Evolutionary conservation across 2,113 vertebrate genomes (phyloP), one percentile per base, ranked within the genome.

Genomic region (Athene noctua): DNA sequence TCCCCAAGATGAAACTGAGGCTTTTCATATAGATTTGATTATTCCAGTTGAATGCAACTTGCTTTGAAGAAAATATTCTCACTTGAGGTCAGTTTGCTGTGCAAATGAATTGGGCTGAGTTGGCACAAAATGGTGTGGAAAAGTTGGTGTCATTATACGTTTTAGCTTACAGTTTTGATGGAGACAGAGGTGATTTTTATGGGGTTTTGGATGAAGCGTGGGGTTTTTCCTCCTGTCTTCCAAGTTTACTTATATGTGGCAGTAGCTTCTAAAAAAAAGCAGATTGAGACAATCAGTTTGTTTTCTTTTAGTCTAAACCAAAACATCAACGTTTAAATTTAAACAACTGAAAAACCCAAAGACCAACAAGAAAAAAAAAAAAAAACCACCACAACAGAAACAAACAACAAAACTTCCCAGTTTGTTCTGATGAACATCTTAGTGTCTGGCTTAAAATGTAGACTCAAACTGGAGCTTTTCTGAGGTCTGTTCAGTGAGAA

Each of bases 341-440:
- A 20, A 25, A 30, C 27, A 27, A 18, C 16, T 46, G 44, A 18
- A 29, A 22, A 9, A 2, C 4, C 52, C 26, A 25, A 20, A 44
- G 32, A 11, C 17, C 11, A 15, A 6, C 15, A 34, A 25, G 17
- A 18, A 51, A 38, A 16, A 3, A 15, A 32, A 9, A 19, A 58
- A 44, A 17, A 16, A 18, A 46, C 40, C 10, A 40, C 9, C 16
- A 32, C 13, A 10, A 38, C 38, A 38, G 9, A 52, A 54, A 22
- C 23, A n/a, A n/a, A n/a, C 9, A 6, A 47, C 38, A 40, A 26
- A 52, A 5, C 25, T 81, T 17, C 4, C 14, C 4, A 3, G 0
- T 29, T 61, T 52, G 6, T 73, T 66, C 38, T 58, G 81, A 72
- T 20, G 13, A 47, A 29, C 11, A 2, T 46, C 88, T 81, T 38